Conservation (phyloP, 2,888 invertebrate species). For the Limenitis camilla region DNA sequence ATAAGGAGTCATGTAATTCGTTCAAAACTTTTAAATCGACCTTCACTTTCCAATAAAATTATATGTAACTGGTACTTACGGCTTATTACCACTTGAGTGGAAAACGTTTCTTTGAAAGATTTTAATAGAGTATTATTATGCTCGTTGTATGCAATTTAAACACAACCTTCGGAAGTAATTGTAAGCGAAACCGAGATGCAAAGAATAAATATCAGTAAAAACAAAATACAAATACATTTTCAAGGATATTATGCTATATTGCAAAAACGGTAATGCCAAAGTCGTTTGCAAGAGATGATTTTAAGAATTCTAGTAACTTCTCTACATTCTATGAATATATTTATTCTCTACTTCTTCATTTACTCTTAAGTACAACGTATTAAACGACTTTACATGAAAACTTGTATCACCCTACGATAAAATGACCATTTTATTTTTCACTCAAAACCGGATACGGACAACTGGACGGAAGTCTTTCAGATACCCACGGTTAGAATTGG, state of each 20-base stretch:
- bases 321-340: background rate
- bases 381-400: too few species aligned
- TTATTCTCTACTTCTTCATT: too few species aligned
- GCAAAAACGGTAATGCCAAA: background rate
- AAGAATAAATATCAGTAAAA: background rate
- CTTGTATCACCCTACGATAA: too few species aligned
- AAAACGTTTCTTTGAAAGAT: conserved; percentile 16
- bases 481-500: too few species aligned
- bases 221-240: background rate
- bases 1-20: too few species aligned
- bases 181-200: conserved; percentile 13
- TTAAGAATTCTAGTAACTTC: background rate
- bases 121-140: conserved; percentile 17
- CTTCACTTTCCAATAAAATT: conserved; percentile 16
- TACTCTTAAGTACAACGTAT: too few species aligned
- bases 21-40: conserved; percentile 2
- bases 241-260: background rate
- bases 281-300: background rate
- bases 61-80: background rate
- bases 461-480: too few species aligned
- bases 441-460: too few species aligned
- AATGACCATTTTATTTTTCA: too few species aligned
- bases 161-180: conserved; percentile 21
- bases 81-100: conserved; percentile 2
- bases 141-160: conserved; percentile 16